Percentiles rank a stretch among this genome's conserved stretches.
Evolutionary conservation across 2,113 vertebrate species (phyloP).

Genomic region (Nansenia antarctica): DNA sequence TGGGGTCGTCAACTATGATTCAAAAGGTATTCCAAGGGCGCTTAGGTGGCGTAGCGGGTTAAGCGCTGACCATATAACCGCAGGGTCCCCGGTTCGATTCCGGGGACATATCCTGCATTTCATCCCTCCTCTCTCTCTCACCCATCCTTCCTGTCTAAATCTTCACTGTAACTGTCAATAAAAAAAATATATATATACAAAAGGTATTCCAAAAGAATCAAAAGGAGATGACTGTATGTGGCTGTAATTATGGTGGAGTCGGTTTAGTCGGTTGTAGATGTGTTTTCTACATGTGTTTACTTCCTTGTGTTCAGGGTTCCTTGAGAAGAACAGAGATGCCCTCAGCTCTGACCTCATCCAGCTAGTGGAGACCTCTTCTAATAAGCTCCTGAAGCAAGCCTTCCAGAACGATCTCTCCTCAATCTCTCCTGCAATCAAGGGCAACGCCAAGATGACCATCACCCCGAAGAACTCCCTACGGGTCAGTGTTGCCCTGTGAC

Average conservation of each 20-base stretch:
- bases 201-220: no score
- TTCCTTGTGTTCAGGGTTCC: conserved; percentile 79
- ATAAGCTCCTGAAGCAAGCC: conserved; percentile 84
- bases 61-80: no score
- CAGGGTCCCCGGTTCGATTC: background rate
- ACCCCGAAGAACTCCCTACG: conserved; percentile 51
- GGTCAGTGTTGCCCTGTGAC: conserved; percentile 42
- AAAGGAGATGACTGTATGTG: background rate
- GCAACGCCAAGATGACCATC: conserved; percentile 61
- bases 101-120: no score
- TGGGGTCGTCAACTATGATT: conserved; percentile 87
- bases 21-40: conserved; percentile 77
- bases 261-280: background rate
- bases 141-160: no score
- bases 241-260: background rate
- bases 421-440: conserved; percentile 37
- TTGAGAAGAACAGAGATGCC: conserved; percentile 94
- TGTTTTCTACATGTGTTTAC: background rate
- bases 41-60: background rate
- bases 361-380: conserved; percentile 84
- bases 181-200: no score
- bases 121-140: no score
- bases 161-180: no score
- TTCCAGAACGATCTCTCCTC: conserved; percentile 75
- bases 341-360: conserved; percentile 84